Base-by-base conservation (phyloP, 2,113 vertebrate genomes). In the Pollachius pollachius region DNA sequence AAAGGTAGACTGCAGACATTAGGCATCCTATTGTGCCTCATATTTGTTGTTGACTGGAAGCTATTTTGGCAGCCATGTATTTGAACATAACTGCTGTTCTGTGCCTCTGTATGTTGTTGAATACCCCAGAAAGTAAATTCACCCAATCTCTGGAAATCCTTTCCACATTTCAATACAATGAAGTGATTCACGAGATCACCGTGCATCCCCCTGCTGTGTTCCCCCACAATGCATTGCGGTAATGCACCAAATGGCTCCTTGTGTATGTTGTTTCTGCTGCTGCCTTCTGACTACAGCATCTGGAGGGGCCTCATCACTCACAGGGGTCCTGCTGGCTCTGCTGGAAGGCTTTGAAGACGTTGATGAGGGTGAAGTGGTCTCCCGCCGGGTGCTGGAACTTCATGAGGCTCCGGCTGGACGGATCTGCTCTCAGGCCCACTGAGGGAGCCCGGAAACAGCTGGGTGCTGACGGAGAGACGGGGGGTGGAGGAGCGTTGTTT, bases 331-430 rank as follows among this genome's bases (percentile, higher is more conserved):
- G 86, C 77, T 91, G 91, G 62, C 59, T 75, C 71, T 84, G 82
- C 63, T 89, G 94, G 84, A 94, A 97, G 78, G 93, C 91, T 1
- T 93, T 96, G 89, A 94, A 97, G 78, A 98, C 9, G 5, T 95
- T 97, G 86, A 97, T 88, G 5, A 98, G 94, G 16, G 94, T 96
- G 15, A 90, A 95, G 78, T 97, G 96, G 71, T 97, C 96, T 48
- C 96, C 96, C 52, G 95, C 94, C 0, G 95, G 92, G 80, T 97
- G 95, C 34, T 88, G 87, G 79, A 97, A 93, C 65, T 90, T 92
- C 84, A 76, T 65, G 86, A 92, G 93, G 57, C 92, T 80, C 21
- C 82, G 88, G 25, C 79, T 64, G 25, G 79, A 65, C 0, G 92
- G 92, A 3, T 93, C 92, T 41, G 84, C 91, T 78, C 91, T 92